These are phyloP conservation scores for Lithodes maja DNA, from an alignment of 2,888 invertebrate genomes.

Conservation along the genomic window DNA sequence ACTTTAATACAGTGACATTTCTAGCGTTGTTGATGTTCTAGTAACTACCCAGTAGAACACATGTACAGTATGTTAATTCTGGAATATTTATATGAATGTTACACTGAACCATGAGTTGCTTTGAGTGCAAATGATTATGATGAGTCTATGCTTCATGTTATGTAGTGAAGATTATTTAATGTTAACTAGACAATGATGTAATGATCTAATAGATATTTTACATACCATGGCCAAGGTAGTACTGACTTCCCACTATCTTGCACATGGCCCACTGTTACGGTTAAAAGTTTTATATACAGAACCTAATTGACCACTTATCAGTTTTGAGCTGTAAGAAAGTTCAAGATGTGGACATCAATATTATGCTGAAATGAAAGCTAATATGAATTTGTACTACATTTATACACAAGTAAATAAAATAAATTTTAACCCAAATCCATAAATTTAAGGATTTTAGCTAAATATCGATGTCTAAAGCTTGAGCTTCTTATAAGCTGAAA, in stretches of 20 bases:
- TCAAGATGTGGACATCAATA: no score
- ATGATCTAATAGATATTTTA: neutral
- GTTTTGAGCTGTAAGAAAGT: no score
- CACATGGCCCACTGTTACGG: slow-evolving; percentile 32
- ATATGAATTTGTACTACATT: no score
- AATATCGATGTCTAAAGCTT: neutral
- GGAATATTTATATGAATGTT: neutral
- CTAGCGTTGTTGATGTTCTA: no score
- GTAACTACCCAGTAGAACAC: no score
- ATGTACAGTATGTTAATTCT: no score
- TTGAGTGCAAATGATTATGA: neutral
- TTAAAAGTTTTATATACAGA: slow-evolving; percentile 20
- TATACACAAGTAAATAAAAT: no score
- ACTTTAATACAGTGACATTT: no score
- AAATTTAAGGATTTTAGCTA: no score
- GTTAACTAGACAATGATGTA: neutral
- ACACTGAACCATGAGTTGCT: neutral
- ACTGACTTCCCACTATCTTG: slow-evolving; percentile 14
- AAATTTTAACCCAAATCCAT: no score
- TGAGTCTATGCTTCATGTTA: neutral
- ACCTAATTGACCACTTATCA: neutral
- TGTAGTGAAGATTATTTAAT: neutral
- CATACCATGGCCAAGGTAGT: slow-evolving; percentile 4
- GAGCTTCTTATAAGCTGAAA: neutral
- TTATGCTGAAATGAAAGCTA: no score